Evolutionary conservation across 2,888 invertebrate species (phyloP).

Genomic region (Margaritifera margaritifera): DNA sequence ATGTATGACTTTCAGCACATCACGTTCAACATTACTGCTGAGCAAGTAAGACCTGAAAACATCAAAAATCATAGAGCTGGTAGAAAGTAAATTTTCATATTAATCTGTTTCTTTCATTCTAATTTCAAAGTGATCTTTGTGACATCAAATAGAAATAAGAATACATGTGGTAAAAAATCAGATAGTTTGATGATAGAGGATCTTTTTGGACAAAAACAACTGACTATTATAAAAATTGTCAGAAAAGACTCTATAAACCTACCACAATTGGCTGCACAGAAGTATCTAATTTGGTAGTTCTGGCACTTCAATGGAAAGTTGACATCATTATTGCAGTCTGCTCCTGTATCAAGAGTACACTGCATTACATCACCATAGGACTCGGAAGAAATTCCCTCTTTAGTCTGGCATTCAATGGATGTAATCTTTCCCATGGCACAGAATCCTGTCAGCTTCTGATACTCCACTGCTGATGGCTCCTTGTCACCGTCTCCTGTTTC

Average conservation of each 20-base stretch:
- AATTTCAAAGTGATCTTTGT: no score
- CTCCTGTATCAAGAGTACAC: conserved; percentile 79
- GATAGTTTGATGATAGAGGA: no score
- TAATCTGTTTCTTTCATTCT: no score
- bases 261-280: conserved; percentile 72
- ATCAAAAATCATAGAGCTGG: no score
- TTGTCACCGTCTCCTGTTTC: conserved; percentile 40
- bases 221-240: no score
- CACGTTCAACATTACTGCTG: no score
- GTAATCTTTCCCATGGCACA: conserved; percentile 54
- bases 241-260: neutral
- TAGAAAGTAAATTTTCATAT: no score
- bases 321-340: conserved; percentile 77
- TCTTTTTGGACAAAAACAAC: no score
- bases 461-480: conserved; percentile 34
- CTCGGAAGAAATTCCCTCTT: conserved; percentile 23
- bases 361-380: conserved; percentile 51
- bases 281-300: conserved; percentile 66
- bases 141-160: no score
- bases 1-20: no score
- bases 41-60: no score
- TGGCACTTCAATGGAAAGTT: conserved; percentile 50
- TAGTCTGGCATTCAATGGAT: conserved; percentile 58
- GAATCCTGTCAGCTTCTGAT: conserved; percentile 23
- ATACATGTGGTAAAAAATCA: no score